These are phyloP conservation scores for Marcusenius ussheri DNA, from an alignment of 2,113 vertebrate species.

Conservation along the genomic window DNA sequence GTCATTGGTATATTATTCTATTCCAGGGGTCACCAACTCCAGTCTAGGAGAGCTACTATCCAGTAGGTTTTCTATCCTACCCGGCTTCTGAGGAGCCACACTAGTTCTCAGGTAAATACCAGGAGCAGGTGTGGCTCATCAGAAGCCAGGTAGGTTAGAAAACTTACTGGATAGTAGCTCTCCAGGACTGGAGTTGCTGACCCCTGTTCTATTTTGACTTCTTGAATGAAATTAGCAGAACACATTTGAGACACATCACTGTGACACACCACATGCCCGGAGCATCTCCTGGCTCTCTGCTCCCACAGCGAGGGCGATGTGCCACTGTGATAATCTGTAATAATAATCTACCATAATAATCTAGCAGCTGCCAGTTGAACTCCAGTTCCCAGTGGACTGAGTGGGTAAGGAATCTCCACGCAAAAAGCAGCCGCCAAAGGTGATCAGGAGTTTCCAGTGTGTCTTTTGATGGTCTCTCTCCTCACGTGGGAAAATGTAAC, in stretches of 20 bases:
- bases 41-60: no score
- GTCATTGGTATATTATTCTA: not conserved
- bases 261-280: not conserved
- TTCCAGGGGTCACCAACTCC: not conserved
- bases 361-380: not conserved
- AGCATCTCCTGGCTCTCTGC: not conserved
- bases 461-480: not conserved
- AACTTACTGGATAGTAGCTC: no score
- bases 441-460: not conserved
- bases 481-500: conserved; percentile 1
- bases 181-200: no score
- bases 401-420: not conserved
- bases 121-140: no score
- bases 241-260: not conserved
- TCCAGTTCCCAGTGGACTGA: not conserved
- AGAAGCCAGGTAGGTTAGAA: no score
- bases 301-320: not conserved
- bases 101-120: no score
- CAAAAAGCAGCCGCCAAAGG: not conserved
- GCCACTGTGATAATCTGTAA: not conserved
- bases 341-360: not conserved
- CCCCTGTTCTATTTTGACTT: not conserved
- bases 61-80: no score
- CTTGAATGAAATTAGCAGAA: not conserved
- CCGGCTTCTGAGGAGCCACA: no score